A percentile compares a stretch with the other conserved stretches of the same genome.
These are phyloP conservation scores for Sebastes paucispinis DNA, from an alignment of 2,797 vertebrate genomes.

Conservation along the genomic window DNA sequence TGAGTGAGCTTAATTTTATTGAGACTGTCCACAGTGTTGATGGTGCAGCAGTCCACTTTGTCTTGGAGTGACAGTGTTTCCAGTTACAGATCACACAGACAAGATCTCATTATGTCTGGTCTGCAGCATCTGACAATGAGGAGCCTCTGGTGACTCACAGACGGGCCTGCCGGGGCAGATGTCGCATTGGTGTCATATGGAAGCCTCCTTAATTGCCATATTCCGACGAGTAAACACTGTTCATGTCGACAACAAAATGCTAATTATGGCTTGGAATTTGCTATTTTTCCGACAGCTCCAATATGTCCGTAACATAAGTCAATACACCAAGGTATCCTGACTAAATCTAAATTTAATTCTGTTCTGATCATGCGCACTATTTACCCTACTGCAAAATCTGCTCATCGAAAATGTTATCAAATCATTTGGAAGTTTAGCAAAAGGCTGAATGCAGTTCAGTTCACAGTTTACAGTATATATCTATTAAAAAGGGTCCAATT, in stretches of 20 bases:
- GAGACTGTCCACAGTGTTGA: neutral
- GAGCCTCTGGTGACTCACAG: constrained; percentile 56
- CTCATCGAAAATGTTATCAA: neutral
- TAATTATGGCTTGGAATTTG: constrained; percentile 33
- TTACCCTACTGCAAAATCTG: neutral
- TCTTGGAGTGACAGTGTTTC: constrained; percentile 22
- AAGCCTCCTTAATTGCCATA: constrained; percentile 59
- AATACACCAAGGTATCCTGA: neutral
- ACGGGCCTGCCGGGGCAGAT: constrained; percentile 38
- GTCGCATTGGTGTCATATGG: constrained; percentile 61
- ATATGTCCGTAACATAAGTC: neutral
- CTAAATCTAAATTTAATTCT: neutral
- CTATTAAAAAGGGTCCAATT: neutral
- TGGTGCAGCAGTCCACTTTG: constrained; percentile 12
- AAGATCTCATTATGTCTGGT: constrained; percentile 38
- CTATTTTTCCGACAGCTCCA: constrained; percentile 2
- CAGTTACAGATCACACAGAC: constrained; percentile 18
- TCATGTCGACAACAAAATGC: constrained; percentile 34
- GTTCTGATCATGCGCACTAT: neutral
- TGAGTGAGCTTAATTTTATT: neutral
- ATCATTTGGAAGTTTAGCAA: neutral
- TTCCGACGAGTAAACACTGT: constrained; percentile 49
- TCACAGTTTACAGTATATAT: neutral
- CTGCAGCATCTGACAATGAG: constrained; percentile 48
- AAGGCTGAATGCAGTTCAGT: neutral